Conservation (phyloP, 2,888 invertebrate genomes). For the Parapristionchus giblindavisi region DNA sequence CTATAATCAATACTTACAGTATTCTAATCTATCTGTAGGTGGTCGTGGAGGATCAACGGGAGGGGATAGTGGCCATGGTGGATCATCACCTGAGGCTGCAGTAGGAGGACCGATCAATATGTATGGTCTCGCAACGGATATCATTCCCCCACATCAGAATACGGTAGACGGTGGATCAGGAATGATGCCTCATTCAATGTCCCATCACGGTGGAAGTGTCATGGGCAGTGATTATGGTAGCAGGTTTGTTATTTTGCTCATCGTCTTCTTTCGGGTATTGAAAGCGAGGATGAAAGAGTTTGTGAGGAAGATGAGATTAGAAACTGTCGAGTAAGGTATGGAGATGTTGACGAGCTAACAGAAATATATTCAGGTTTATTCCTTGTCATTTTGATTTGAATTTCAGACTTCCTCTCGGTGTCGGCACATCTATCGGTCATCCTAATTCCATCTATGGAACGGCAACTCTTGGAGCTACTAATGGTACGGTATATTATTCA, state of each 20-base stretch:
- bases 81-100: constrained; percentile 34
- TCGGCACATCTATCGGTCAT: constrained; percentile 16
- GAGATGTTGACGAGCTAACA: no score
- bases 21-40: neutral
- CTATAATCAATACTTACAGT: neutral
- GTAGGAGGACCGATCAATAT: constrained; percentile 47
- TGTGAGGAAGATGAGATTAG: neutral
- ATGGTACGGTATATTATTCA: neutral
- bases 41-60: constrained; percentile 19
- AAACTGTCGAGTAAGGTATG: no score
- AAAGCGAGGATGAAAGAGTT: neutral
- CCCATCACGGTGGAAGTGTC: constrained; percentile 11
- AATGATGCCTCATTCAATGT: neutral
- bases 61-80: constrained; percentile 42
- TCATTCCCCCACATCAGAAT: constrained; percentile 47
- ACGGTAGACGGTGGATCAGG: neutral
- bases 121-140: constrained; percentile 64
- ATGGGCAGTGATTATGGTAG: constrained; percentile 23
- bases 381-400: neutral
- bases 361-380: no score
- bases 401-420: constrained; percentile 7
- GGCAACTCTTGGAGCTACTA: constrained; percentile 16
- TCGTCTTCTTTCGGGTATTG: neutral
- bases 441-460: constrained; percentile 20
- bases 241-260: neutral